Evolutionary conservation across 64 coral and sea anemone genomes (phyloP).

Genomic region (Montipora foliosa): DNA sequence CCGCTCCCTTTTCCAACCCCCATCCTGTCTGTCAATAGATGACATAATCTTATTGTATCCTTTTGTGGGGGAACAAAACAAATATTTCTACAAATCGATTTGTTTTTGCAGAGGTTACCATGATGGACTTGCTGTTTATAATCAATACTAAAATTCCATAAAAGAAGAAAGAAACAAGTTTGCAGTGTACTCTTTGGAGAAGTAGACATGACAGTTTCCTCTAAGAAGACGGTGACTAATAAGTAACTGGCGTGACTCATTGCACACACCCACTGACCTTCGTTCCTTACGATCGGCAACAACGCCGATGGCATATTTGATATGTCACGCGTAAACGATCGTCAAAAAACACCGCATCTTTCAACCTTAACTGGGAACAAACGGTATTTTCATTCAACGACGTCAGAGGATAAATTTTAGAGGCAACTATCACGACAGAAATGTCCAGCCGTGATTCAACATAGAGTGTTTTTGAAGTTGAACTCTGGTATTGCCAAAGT

Average conservation of each 20-base stretch:
- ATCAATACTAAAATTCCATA: not conserved
- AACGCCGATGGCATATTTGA: not conserved
- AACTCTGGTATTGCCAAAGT: not conserved
- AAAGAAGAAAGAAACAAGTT: too few relatives aligned
- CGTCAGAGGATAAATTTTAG: not conserved
- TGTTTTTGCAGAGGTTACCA: not conserved
- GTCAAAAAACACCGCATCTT: constrained; percentile 33
- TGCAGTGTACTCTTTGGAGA: not conserved
- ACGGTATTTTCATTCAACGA: not conserved
- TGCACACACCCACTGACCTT: not conserved
- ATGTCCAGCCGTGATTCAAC: not conserved
- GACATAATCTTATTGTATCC: not conserved
- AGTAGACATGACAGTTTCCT: not conserved
- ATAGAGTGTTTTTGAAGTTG: not conserved
- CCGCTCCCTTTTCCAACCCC: not conserved
- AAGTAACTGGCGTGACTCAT: constrained; percentile 32
- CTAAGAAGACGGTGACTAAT: not conserved
- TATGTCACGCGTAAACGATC: too few relatives aligned
- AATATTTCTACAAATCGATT: constrained; percentile 8
- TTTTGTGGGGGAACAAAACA: constrained; percentile 14
- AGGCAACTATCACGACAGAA: not conserved
- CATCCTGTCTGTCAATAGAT: not conserved
- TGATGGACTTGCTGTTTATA: not conserved
- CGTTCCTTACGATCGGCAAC: not conserved
- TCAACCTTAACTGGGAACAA: constrained; percentile 34